Evolutionary conservation across 2,888 invertebrate species (phyloP), one percentile per base, ranked within the genome.

Genomic region (Hoplodrina blanda): DNA sequence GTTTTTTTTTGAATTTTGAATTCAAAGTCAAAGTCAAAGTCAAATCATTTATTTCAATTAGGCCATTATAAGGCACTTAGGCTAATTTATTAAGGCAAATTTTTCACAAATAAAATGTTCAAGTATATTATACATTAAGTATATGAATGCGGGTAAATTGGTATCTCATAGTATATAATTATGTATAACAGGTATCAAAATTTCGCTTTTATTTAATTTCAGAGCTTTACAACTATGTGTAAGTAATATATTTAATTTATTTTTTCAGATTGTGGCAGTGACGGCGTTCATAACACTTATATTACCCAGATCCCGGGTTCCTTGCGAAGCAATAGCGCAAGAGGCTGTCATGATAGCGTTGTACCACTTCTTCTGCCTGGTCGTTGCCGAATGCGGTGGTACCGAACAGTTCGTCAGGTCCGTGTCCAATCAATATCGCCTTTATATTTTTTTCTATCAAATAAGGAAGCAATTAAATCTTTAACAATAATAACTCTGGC

Each of bases 291-390:
- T 97, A 75, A 96, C 97, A 11, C 95, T 97, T 60, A 86, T 97
- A 62, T 95, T 97, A 65, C 97, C 97, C 0, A 92, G 97, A 83
- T 96, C 97, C n/a, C 97, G 97, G 79, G 91, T 98, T 59, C 89
- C 97, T 69, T 96, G 97, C 4, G 98, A 98, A 90, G 97, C 97
- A 0, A 90, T 97, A 59, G 97, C 97, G 5, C 97, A 97, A 90
- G 97, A 97, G 70, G 96, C 96, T 61, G 97, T 98, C 76, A 97
- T 97, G 97, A 96, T 97, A 55, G 97, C 96, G 13, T 94, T 98
- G 93, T 98, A 97, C 90, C 97, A 97, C 76, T 93, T 98, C 81
- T 98, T 97, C 92, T 97, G 97, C 78, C 91, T 97, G 75, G 94
- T 97, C 81, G 94, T 98, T 44, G 97, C 97, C 7, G 97, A 97